Evolutionary conservation across 2,888 invertebrate species (phyloP).

Genomic region (Thymelicus acteon): DNA sequence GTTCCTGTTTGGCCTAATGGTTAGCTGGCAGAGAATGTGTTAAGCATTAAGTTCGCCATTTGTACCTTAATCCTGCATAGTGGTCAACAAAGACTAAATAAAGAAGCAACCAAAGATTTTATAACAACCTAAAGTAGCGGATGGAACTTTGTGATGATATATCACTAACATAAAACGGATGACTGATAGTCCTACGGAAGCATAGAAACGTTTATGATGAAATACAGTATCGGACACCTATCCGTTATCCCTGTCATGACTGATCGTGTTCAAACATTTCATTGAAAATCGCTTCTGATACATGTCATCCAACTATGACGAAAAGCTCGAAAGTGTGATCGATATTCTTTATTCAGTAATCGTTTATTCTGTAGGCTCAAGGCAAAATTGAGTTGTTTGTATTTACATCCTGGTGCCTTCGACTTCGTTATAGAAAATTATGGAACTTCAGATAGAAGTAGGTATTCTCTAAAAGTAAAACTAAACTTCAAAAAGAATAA

Average conservation of each 20-base stretch:
- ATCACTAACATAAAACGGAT: background rate
- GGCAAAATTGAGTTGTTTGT: too few species aligned
- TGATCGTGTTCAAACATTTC: background rate
- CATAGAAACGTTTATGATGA: slow-evolving; percentile 12
- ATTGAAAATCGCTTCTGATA: background rate
- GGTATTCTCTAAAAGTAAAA: too few species aligned
- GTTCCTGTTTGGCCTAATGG: too few species aligned
- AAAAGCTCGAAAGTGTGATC: background rate
- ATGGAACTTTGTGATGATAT: background rate
- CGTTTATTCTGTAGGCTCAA: background rate
- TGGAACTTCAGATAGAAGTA: too few species aligned
- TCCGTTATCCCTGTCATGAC: background rate
- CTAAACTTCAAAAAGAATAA: too few species aligned
- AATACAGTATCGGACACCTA: slow-evolving; percentile 9
- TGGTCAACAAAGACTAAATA: too few species aligned
- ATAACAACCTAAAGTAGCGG: too few species aligned
- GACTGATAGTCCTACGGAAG: slow-evolving; percentile 2
- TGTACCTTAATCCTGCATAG: too few species aligned
- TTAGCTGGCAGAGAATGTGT: too few species aligned
- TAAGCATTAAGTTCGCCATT: too few species aligned
- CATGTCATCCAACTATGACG: background rate
- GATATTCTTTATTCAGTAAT: background rate
- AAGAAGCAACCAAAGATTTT: background rate
- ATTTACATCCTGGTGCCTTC: too few species aligned
- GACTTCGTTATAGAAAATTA: too few species aligned